Conservation (phyloP, 1,140 invertebrate genomes). For the Drosophila tani region DNA sequence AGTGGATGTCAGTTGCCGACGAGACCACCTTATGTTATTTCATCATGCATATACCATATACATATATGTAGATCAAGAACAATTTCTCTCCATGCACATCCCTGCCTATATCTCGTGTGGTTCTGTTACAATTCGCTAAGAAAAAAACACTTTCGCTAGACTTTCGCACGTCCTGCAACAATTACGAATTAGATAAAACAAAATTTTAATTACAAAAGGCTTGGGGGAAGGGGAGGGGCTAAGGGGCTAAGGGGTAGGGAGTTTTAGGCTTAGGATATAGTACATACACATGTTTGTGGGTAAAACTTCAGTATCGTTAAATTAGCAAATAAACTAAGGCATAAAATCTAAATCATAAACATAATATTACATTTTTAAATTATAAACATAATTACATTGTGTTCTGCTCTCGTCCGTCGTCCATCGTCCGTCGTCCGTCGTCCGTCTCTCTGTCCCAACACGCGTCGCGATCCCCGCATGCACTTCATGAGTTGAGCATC, state of each 20-base stretch:
- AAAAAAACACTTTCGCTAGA: constrained; percentile 35
- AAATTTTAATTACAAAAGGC: constrained; percentile 38
- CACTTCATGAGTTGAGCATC: constrained; percentile 4
- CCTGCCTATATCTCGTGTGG: constrained; percentile 2
- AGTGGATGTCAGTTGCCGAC: no score
- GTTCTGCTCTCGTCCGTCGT: constrained; percentile 22
- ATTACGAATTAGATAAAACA: constrained; percentile 41
- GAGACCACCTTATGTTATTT: no score
- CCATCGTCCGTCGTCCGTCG: background rate
- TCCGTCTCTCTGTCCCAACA: constrained; percentile 27
- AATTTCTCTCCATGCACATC: constrained; percentile 1
- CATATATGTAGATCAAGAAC: constrained; percentile 29
- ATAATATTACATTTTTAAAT: constrained; percentile 78
- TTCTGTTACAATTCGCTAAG: constrained; percentile 40
- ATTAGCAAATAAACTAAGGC: constrained; percentile 71
- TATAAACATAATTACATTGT: constrained; percentile 83
- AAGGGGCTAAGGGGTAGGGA: background rate
- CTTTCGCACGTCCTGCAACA: constrained; percentile 7
- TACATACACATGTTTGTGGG: constrained; percentile 26
- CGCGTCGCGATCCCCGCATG: constrained; percentile 24
- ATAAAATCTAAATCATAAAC: constrained; percentile 70
- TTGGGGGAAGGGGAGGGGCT: background rate
- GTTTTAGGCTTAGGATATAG: constrained; percentile 21
- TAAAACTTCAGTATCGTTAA: constrained; percentile 61
- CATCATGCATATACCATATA: no score